Evolutionary conservation across 2,113 vertebrate genomes (phyloP).

Genomic region (Perccottus glenii): DNA sequence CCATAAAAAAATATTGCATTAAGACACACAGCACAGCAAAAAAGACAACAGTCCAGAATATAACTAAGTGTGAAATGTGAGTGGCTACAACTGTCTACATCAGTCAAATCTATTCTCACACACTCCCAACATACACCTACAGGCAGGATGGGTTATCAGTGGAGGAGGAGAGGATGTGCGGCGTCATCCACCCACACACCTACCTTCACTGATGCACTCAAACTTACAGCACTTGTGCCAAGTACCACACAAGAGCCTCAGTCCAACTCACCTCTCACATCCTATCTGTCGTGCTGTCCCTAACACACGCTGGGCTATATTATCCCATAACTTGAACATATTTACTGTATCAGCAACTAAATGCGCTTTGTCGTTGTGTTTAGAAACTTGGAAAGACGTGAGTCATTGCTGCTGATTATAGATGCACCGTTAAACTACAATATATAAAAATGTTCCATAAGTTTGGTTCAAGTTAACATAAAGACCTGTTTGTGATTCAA

Average conservation of each 20-base stretch:
- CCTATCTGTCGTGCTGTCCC: conserved; percentile 24
- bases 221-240: conserved; percentile 46
- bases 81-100: conserved; percentile 1
- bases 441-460: no score
- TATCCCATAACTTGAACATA: not conserved
- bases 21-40: not conserved
- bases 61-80: not conserved
- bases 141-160: conserved; percentile 28
- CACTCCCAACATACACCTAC: conserved; percentile 28
- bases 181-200: conserved; percentile 61
- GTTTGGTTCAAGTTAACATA: no score
- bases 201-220: conserved; percentile 61
- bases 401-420: not conserved
- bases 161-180: conserved; percentile 43
- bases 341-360: conserved; percentile 1
- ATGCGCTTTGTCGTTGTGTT: no score
- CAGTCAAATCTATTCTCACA: conserved; percentile 8
- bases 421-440: not conserved
- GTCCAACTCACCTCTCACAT: conserved; percentile 45
- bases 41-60: not conserved
- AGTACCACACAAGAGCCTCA: conserved; percentile 50
- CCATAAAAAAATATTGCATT: not conserved
- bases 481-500: no score
- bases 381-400: not conserved
- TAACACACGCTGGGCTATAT: conserved; percentile 1